Evolutionary conservation across 2,888 invertebrate species (phyloP).

Genomic region (Microplitis manilae): DNA sequence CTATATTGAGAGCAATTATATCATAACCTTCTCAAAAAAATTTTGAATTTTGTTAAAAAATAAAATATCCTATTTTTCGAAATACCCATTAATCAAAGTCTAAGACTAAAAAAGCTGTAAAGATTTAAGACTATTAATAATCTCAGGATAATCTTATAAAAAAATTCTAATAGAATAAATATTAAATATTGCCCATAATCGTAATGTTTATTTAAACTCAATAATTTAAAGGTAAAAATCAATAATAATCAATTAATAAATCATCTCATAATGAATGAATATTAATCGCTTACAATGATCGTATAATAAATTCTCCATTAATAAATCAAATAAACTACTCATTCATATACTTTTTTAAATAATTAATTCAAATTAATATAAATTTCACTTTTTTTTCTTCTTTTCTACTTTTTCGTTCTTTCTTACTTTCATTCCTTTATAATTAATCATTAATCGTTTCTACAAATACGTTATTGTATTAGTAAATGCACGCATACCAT

Average conservation of each 20-base stretch:
- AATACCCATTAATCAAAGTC: too few species aligned
- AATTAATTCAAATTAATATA: too few species aligned
- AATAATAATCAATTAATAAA: background rate
- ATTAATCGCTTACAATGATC: background rate
- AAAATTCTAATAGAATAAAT: background rate
- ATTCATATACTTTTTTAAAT: background rate
- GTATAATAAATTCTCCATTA: background rate
- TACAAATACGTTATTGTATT: constrained; percentile 8
- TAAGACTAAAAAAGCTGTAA: too few species aligned
- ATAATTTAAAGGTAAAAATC: background rate
- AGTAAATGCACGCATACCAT: too few species aligned
- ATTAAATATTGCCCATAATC: background rate
- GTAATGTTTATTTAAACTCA: background rate
- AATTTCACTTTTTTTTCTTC: too few species aligned
- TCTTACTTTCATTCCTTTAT: constrained; percentile 18
- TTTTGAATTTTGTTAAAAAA: too few species aligned
- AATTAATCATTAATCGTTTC: constrained; percentile 40
- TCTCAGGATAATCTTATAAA: background rate
- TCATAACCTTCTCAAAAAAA: too few species aligned
- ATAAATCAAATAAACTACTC: background rate
- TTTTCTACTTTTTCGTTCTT: too few species aligned
- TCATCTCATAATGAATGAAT: background rate
- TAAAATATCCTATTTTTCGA: too few species aligned
- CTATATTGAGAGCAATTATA: too few species aligned
- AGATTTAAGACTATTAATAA: background rate